Conservation (phyloP, 1,140 invertebrate genomes). For the Cotesia chilonis region DNA sequence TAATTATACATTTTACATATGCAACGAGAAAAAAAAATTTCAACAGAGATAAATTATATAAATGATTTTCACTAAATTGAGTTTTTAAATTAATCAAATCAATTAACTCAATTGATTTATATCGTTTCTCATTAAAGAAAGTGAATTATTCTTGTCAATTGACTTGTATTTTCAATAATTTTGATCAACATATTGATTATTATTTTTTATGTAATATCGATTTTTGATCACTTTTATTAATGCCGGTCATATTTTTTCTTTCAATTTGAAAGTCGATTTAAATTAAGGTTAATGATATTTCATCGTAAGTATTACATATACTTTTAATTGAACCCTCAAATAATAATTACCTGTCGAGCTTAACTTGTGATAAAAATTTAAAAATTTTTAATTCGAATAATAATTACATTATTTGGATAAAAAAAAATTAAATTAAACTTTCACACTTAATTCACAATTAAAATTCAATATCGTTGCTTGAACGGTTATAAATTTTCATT, state of each 20-base stretch:
- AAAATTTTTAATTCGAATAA: no score
- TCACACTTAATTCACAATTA: no score
- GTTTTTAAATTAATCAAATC: conserved; percentile 14
- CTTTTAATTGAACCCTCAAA: no score
- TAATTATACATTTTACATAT: background rate
- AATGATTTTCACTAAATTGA: background rate
- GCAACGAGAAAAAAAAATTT: background rate
- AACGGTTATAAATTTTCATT: no score
- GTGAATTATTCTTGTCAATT: conserved; percentile 11
- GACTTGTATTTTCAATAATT: background rate
- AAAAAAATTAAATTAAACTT: no score
- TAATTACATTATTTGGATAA: background rate
- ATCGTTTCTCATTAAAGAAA: conserved; percentile 2
- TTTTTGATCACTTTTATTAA: background rate
- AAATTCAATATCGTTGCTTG: no score
- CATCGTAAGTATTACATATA: no score
- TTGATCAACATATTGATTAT: background rate
- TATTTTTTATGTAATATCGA: background rate
- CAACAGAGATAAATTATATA: conserved; percentile 15
- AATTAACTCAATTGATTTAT: conserved; percentile 35
- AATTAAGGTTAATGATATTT: no score
- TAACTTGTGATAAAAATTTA: no score
- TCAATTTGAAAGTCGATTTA: no score
- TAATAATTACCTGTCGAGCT: no score
- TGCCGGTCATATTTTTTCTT: background rate